Conservation (phyloP, 2,888 invertebrate species). For the Linnaemya tessellans region DNA sequence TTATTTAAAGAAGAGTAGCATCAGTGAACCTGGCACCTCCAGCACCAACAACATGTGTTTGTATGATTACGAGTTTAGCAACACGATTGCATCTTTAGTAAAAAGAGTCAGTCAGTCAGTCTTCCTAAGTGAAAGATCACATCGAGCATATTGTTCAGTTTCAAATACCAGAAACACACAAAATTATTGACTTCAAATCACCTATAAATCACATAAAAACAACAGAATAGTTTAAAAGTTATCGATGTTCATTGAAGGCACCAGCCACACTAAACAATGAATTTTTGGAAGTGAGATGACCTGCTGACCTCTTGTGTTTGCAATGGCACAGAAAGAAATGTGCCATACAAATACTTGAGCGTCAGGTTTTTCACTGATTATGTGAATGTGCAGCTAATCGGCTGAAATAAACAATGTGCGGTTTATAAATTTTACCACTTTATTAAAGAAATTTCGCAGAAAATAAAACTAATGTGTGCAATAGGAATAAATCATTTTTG, state of each 20-base stretch:
- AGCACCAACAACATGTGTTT: constrained; percentile 1
- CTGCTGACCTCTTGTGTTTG: constrained; percentile 50
- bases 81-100: constrained; percentile 5
- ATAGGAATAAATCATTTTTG: background rate
- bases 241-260: constrained; percentile 33
- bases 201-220: constrained; percentile 40
- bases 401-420: constrained; percentile 22
- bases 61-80: background rate
- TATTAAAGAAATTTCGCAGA: constrained; percentile 54
- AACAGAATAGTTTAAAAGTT: constrained; percentile 41
- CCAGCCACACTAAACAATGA: constrained; percentile 32
- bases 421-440: constrained; percentile 59
- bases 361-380: constrained; percentile 38
- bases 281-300: constrained; percentile 62
- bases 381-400: constrained; percentile 33
- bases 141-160: constrained; percentile 21
- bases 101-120: background rate
- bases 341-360: background rate
- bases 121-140: constrained; percentile 64
- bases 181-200: constrained; percentile 58
- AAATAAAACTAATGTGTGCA: background rate
- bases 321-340: constrained; percentile 11
- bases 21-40: constrained; percentile 19
- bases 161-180: constrained; percentile 27
- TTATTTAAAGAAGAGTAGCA: constrained; percentile 36